A percentile compares a stretch with the other conserved stretches of the same genome.
phyloP scores from a whole-genome alignment of 2,113 vertebrate genomes.

The Rhinolophus sinicus region DNA sequence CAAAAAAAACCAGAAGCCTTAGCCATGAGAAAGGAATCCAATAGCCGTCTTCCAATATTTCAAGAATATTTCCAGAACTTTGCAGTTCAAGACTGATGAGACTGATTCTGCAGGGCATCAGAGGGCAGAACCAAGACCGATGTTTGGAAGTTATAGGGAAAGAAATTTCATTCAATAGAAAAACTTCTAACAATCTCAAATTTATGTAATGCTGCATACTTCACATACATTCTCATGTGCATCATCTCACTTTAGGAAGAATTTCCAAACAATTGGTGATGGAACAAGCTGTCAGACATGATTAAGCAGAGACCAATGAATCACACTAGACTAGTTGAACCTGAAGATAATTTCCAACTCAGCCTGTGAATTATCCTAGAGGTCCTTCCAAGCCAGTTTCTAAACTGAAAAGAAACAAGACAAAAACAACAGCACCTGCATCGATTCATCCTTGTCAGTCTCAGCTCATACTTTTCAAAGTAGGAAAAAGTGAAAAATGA shows the following conservation, averaged over 20 bases:
- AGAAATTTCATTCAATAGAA: background rate
- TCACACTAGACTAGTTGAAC: background rate
- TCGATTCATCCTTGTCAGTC: background rate
- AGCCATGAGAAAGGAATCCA: background rate
- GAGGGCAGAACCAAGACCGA: background rate
- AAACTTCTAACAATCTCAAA: background rate
- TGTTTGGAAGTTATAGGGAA: background rate
- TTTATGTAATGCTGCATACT: background rate
- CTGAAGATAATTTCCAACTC: background rate
- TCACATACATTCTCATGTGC: background rate
- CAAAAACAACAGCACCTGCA: background rate
- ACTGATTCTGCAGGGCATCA: background rate
- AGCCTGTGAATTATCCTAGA: background rate
- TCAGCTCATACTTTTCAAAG: background rate
- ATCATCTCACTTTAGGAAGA: background rate
- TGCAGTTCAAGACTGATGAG: background rate
- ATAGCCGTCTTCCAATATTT: background rate
- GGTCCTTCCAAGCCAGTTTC: background rate
- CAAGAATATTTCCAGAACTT: background rate
- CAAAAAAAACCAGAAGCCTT: background rate
- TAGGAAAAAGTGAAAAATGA: background rate
- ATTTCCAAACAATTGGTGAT: background rate
- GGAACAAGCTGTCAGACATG: background rate
- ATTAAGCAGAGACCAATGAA: background rate
- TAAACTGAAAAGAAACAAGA: background rate